A percentile compares a stretch with the other conserved stretches of the same genome.
phyloP scores from a whole-genome alignment of 2,888 invertebrate genomes.

The Lacanobia wlatinum region DNA sequence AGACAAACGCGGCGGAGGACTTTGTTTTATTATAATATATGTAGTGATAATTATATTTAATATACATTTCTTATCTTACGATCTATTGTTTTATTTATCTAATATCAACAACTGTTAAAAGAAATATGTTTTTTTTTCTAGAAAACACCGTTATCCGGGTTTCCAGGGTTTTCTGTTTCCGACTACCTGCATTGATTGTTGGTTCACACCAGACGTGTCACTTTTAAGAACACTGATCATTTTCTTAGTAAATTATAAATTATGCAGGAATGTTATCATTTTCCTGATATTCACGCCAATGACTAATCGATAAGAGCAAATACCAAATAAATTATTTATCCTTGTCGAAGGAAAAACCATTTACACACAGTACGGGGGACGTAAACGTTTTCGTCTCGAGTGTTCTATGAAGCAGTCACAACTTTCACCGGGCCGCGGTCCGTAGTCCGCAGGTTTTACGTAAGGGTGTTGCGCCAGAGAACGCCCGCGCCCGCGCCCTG shows the following conservation, averaged over 20 bases:
- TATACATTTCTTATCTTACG: too few relatives aligned
- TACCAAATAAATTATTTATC: slow-evolving; percentile 35
- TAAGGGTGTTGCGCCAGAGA: slow-evolving; percentile 89
- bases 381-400: slow-evolving; percentile 75
- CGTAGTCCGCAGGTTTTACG: slow-evolving; percentile 84
- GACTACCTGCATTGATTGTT: not conserved
- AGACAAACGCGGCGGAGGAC: too few relatives aligned
- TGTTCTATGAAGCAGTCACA: slow-evolving; percentile 80
- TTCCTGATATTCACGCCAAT: not conserved
- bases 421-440: slow-evolving; percentile 85
- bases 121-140: not conserved
- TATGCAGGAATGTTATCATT: slow-evolving; percentile 8
- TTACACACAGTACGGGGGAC: slow-evolving; percentile 62
- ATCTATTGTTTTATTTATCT: too few relatives aligned
- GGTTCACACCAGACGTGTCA: slow-evolving; percentile 1
- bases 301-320: slow-evolving; percentile 18
- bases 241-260: not conserved
- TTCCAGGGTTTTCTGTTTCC: not conserved
- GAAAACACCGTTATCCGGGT: not conserved
- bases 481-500: slow-evolving; percentile 82
- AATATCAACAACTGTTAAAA: not conserved
- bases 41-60: too few relatives aligned
- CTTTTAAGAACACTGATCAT: not conserved
- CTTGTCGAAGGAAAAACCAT: slow-evolving; percentile 50
- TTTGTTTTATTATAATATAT: too few relatives aligned